Evolutionary conservation across 2,888 invertebrate genomes (phyloP), one percentile per base, ranked within the genome.

Genomic region (Lutraria lutraria): DNA sequence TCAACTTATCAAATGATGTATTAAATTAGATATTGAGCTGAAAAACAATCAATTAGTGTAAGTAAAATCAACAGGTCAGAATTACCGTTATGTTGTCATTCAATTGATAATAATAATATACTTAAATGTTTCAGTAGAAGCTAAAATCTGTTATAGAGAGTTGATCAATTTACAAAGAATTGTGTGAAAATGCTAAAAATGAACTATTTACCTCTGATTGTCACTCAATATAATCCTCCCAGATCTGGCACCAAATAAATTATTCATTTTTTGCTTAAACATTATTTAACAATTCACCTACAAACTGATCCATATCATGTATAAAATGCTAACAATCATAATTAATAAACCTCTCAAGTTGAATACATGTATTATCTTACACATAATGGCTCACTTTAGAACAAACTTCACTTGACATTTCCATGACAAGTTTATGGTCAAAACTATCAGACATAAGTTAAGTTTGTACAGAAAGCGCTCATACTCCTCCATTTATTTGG

Each of bases 191-290:
- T 56, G 3, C n/a, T 68, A 4, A 68, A 68, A 68, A 25, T 12
- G 25, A 76, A 31, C 76, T 15, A 15, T 34, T 76, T 76, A 76
- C 76, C 76, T 76, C 31, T 76, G 76, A 34, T 76, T 6, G 19
- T 76, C 34, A 76, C 31, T 31, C 13, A 34, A 34, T 76, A 76
- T 31, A 76, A 76, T 76, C 76, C 34, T 76, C 31, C 34, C 76
- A 15, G 76, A 31, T 16, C 31, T 76, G 0, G 31, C 34, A 31
- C 34, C 29, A 31, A n/a, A 76, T 25, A 76, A 76, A 31, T 76
- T 31, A 19, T 76, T 76, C 76, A 76, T 34, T 76, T 76, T 76
- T 6, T 76, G 34, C 31, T 76, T 76, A 76, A 76, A 76, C 76
- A 76, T 76, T 76, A 31, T 76, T 34, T 76, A 43, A 43, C n/a